Evolutionary conservation across 2,888 invertebrate species (phyloP).

Genomic region (Drosophila aldrichi): DNA sequence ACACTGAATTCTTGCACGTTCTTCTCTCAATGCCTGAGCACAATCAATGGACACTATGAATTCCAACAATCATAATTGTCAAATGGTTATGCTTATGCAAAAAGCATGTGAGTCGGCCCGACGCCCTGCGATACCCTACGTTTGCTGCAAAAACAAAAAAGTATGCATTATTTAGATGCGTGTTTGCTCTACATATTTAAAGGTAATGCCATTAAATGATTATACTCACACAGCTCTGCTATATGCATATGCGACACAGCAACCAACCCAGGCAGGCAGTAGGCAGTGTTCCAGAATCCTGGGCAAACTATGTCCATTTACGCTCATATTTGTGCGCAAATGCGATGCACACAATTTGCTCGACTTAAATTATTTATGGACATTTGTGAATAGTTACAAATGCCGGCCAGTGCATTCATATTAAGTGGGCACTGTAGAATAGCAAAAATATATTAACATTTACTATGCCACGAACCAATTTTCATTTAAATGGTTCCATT

Average conservation of each 20-base stretch:
- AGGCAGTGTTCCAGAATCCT: no score
- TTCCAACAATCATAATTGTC: constrained; percentile 3
- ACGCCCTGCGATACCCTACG: constrained; percentile 16
- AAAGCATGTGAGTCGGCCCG: not conserved
- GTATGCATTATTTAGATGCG: constrained; percentile 39
- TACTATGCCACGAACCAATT: not conserved
- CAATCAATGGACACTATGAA: constrained; percentile 21
- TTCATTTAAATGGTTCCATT: not conserved
- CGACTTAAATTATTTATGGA: constrained; percentile 64
- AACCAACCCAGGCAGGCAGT: no score
- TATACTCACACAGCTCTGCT: constrained; percentile 64
- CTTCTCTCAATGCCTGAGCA: not conserved
- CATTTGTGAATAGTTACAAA: constrained; percentile 48
- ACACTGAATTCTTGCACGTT: not conserved
- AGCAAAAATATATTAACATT: constrained; percentile 2
- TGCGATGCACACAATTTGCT: constrained; percentile 63
- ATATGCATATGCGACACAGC: constrained; percentile 5
- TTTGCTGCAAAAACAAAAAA: constrained; percentile 9
- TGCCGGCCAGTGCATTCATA: constrained; percentile 26
- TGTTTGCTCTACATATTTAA: constrained; percentile 58
- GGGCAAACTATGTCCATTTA: constrained; percentile 14
- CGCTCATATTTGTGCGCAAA: constrained; percentile 44
- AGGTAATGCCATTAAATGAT: constrained; percentile 69
- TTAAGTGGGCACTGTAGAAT: no score
- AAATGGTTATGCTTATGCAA: constrained; percentile 3